phyloP scores from a whole-genome alignment of 1,140 invertebrate genomes.

The Papilio dardanus region DNA sequence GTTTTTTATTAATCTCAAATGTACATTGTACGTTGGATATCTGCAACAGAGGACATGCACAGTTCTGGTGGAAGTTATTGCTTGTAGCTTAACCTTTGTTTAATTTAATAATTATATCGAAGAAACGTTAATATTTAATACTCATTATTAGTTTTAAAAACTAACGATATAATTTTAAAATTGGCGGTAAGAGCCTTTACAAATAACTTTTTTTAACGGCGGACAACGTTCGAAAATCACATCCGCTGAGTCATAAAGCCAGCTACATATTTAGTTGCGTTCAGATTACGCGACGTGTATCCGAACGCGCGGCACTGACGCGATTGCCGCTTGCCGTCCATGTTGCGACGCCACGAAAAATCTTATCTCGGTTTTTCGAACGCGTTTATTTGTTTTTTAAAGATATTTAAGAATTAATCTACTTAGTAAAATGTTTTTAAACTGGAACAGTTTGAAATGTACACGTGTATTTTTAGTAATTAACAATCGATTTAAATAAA shows the following conservation, averaged over 20 bases:
- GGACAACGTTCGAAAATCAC: not conserved
- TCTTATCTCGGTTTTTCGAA: conserved; percentile 29
- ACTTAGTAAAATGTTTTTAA: conserved; percentile 7
- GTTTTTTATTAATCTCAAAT: too few species aligned
- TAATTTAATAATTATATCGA: too few species aligned
- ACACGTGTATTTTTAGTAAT: not conserved
- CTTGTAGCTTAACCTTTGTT: too few species aligned
- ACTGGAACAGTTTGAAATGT: not conserved
- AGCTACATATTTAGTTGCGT: conserved; percentile 12
- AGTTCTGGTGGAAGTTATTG: too few species aligned
- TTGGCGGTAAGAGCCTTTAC: not conserved
- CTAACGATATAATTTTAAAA: too few species aligned
- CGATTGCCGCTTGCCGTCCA: conserved; percentile 7
- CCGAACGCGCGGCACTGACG: not conserved
- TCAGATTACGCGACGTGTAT: conserved; percentile 26
- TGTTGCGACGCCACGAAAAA: conserved; percentile 7
- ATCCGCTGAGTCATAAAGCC: conserved; percentile 15
- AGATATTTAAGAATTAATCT: not conserved
- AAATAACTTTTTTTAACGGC: not conserved
- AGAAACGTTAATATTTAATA: too few species aligned
- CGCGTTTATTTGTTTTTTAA: conserved; percentile 21
- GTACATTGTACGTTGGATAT: too few species aligned
- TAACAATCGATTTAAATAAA: not conserved
- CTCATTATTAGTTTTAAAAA: too few species aligned
- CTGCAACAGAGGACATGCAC: too few species aligned